Conservation (phyloP, 2,888 invertebrate species). For the Megaustenia siamemsis region DNA sequence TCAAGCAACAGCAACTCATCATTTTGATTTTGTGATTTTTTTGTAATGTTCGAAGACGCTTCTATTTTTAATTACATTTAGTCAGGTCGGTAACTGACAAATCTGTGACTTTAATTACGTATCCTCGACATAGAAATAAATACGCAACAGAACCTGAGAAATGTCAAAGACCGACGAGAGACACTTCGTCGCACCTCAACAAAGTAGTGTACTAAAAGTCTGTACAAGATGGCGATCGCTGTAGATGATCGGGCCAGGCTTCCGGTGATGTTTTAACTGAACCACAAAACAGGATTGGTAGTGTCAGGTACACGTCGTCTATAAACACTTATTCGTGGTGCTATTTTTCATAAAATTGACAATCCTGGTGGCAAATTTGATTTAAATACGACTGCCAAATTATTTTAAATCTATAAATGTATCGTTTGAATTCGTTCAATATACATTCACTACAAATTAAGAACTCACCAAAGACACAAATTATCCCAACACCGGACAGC, state of each 20-base stretch:
- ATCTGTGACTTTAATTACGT: neutral
- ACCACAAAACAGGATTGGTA: neutral
- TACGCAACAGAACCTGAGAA: constrained; percentile 34
- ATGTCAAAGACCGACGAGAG: constrained; percentile 34
- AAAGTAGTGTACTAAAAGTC: neutral
- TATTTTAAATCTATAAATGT: neutral
- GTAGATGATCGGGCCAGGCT: constrained; percentile 21
- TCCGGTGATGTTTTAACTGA: constrained; percentile 43
- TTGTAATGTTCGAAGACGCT: too few relatives aligned
- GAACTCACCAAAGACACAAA: constrained; percentile 19
- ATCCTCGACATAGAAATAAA: neutral
- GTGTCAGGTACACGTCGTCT: neutral
- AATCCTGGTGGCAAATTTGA: neutral
- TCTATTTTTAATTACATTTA: neutral
- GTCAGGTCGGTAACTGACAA: neutral
- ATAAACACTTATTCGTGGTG: neutral
- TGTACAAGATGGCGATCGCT: constrained; percentile 48
- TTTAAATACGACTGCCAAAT: neutral
- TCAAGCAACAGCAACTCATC: too few relatives aligned
- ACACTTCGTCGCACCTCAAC: constrained; percentile 41
- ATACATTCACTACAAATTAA: neutral
- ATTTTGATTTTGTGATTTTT: too few relatives aligned
- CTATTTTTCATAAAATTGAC: neutral
- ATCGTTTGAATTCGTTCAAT: neutral
- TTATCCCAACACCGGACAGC: constrained; percentile 43